Evolutionary conservation across 2,888 invertebrate species (phyloP), one percentile per base, ranked within the genome.

Genomic region (Beris morrisii): DNA sequence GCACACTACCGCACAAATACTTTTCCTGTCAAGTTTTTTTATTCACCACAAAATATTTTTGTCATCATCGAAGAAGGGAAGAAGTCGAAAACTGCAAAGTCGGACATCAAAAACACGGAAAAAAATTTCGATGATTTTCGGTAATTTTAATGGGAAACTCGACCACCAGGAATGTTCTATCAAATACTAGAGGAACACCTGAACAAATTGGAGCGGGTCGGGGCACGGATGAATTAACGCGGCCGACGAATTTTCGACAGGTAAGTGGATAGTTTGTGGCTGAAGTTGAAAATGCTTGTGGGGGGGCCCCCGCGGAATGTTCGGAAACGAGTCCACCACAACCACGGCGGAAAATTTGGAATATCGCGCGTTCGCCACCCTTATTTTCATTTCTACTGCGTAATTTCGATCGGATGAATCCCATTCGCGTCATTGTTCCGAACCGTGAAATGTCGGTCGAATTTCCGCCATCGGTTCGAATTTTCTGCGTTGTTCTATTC

Each of bases 111-210:
- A 7, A 55, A 12, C n/a, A 15, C n/a, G 45, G 57, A 48, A 15
- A 22, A 38, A 9, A 28, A 9, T 50, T 66, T 69, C 61, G 48
- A 67, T 69, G 69, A 65, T 55, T 63, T 56, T 69, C 46, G 4
- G 28, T n/a, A 32, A 61, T 69, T 69, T 69, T 69, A 54, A 69
- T 69, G 69, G 69, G 69, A 67, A 69, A 69, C 54, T 56, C 53
- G 59, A 61, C 58, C 64, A 53, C 55, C 56, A 67, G 65, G 59
- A 69, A 67, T 65, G 65, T 56, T 38, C 53, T 52, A 54, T 22
- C 22, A 46, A 52, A 56, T 48, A 59, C 48, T 59, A 66, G 50
- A 38, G 22, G 45, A 38, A 48, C 67, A 11, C 22, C 13, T 46
- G 57, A 64, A 38, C 28, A 53, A 43, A 63, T 30, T 56, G 43